Conservation (phyloP, 1,140 invertebrate species). For the Drosophila pseudoobscura region DNA sequence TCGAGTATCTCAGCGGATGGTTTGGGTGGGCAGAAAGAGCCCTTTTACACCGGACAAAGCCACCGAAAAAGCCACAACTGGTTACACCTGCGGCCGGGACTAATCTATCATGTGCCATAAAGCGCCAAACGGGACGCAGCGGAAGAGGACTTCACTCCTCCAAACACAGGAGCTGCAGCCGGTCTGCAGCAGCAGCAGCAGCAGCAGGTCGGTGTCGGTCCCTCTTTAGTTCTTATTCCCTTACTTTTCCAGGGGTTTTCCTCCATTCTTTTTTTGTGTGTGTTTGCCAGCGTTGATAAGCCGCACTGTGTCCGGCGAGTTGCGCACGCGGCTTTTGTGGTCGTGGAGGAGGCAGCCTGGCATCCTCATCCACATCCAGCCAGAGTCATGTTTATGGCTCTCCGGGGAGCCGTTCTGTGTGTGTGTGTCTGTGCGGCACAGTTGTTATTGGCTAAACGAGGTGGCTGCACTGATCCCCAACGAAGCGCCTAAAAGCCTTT, state of each 20-base stretch:
- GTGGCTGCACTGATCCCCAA: slow-evolving; percentile 26
- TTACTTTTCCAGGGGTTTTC: slow-evolving; percentile 13
- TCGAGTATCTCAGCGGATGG: slow-evolving; percentile 20
- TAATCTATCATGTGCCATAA: slow-evolving; percentile 80
- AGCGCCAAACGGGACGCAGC: slow-evolving; percentile 47
- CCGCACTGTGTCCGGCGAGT: slow-evolving; percentile 76
- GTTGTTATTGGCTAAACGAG: slow-evolving; percentile 36
- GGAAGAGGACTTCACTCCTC: neutral
- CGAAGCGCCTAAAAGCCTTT: slow-evolving; percentile 46
- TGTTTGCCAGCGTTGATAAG: slow-evolving; percentile 62
- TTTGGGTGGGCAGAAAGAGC: neutral
- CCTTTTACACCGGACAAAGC: slow-evolving; percentile 19
- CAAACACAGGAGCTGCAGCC: neutral
- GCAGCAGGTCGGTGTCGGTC: slow-evolving; percentile 9
- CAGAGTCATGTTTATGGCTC: slow-evolving; percentile 65
- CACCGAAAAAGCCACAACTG: slow-evolving; percentile 54
- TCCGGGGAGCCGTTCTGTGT: slow-evolving; percentile 32
- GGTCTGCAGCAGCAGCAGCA: slow-evolving; percentile 14
- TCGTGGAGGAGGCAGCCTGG: slow-evolving; percentile 16
- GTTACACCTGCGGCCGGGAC: slow-evolving; percentile 71
- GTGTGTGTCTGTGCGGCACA: slow-evolving; percentile 17
- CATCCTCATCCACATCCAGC: slow-evolving; percentile 11
- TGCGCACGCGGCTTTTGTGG: slow-evolving; percentile 79
- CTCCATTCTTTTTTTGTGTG: slow-evolving; percentile 17
- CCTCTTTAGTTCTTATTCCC: slow-evolving; percentile 22